Evolutionary conservation across 2,113 vertebrate genomes (phyloP), one percentile per base, ranked within the genome.

Genomic region (Anarrhichthys ocellatus): DNA sequence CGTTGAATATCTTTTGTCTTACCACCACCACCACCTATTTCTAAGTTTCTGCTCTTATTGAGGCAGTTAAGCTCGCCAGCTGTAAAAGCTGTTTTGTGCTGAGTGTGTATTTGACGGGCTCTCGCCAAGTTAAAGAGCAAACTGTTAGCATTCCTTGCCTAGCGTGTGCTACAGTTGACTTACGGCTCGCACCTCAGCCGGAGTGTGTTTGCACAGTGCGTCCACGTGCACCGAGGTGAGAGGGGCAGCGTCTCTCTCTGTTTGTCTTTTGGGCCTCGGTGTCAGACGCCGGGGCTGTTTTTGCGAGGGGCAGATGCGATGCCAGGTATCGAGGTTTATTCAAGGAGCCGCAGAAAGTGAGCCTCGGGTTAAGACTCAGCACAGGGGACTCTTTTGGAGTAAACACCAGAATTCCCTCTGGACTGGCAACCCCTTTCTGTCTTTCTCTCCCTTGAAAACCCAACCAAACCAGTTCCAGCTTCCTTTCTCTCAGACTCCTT

Each of bases 81-180:
- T 44, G 76, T 76, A 79, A 84, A 92, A 63, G 74, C 70, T 27
- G 59, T 82, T 90, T 88, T 87, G 76, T 86, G 80, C 88, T 78
- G 87, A 89, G 87, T 69, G 32, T 77, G 81, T 85, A 86, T 89
- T 91, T 94, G 87, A 88, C 93, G 44, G 70, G 68, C 59, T 71
- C 76, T 76, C 77, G 92, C 86, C 89, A 94, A 90, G 79, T 92
- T 92, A 92, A 92, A 93, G 91, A 92, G 85, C 92, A 93, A 93
- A 93, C 91, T 89, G 89, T 88, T 88, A 89, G 72, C 80, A 88
- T 93, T 95, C 93, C 91, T 87, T 65, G 82, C 52, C 40, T n/a
- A 40, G 84, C 85, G 83, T 89, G 87, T 81, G 86, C 81, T 87
- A 76, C 71, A 73, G 87, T 88, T 83, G 87, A 87, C 85, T 84